Conservation (phyloP, 2,797 vertebrate genomes). For the Hybognathus amarus region DNA sequence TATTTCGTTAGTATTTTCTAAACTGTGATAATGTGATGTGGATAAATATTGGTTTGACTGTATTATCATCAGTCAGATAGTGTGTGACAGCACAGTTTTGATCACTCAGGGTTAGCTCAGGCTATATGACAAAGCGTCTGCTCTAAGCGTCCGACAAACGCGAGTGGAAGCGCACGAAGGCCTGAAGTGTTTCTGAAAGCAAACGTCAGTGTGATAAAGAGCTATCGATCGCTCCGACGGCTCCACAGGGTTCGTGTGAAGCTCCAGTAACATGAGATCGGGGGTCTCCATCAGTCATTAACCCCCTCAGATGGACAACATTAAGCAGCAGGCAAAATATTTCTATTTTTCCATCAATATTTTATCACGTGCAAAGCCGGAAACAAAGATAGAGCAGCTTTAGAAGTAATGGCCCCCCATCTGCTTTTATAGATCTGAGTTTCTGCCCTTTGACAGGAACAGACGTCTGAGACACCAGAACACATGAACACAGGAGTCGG, state of each 20-base stretch:
- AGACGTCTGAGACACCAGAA: constrained; percentile 49
- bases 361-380: constrained; percentile 79
- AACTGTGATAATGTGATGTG: no score
- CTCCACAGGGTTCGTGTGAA: constrained; percentile 54
- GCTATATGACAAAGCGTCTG: not conserved
- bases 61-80: no score
- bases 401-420: constrained; percentile 81
- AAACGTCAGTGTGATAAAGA: constrained; percentile 59
- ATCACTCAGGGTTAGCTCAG: no score
- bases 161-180: not conserved
- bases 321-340: constrained; percentile 83
- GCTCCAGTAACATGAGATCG: constrained; percentile 74
- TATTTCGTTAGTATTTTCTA: no score
- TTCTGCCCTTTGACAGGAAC: constrained; percentile 79
- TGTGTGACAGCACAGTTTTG: no score
- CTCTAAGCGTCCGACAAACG: no score
- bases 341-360: constrained; percentile 88
- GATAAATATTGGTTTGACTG: no score
- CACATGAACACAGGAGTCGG: constrained; percentile 27
- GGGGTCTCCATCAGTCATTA: constrained; percentile 76
- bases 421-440: constrained; percentile 79
- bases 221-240: constrained; percentile 69
- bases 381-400: constrained; percentile 79
- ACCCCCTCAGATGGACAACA: constrained; percentile 77
- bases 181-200: not conserved